Evolutionary conservation across 2,113 vertebrate genomes (phyloP), one percentile per base, ranked within the genome.

Genomic region (Holacanthus passer): DNA sequence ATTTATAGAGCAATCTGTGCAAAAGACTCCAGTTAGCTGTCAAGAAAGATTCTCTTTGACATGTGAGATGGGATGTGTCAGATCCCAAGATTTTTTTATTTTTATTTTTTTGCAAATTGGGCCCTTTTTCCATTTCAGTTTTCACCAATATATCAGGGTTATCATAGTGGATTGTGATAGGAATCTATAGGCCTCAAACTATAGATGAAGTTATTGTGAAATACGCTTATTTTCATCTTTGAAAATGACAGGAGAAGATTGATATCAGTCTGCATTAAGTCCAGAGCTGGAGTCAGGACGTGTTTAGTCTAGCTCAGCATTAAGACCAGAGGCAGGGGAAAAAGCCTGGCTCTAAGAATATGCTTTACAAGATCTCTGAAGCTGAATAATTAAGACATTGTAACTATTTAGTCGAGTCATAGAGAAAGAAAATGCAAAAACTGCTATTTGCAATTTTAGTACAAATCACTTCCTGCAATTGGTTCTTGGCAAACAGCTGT

Each of bases 1-100:
- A 47, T 80, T 85, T 83, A 75, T 65, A 50, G 50, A 73, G 43
- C 19, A 31, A 10, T 64, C 39, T n/a, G 16, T 71, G 50, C 39
- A 45, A 70, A 64, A 29, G 8, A 63, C 32, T 47, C 37, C 31
- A 45, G 53, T 73, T 55, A 80, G 82, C 55, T 79, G 84, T 82
- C 82, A 71, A n/a, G 64, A 66, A 58, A n/a, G 29, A 66, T 50
- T 88, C 82, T 64, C 35, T 77, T 63, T 79, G 41, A 82, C 45
- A 64, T 77, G 58, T 47, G 22, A 73, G 35, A n/a, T n/a, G n/a
- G 31, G 24, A 73, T 45, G 27, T 65, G 59, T 60, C 22, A n/a
- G n/a, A n/a, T n/a, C n/a, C n/a, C n/a, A 41, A 17, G 41, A 53
- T 52, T 17, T 53, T 53, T n/a, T n/a, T n/a, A n/a, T n/a, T n/a